Evolutionary conservation across 2,888 invertebrate species (phyloP).

Genomic region (Reticulitermes lucifugus): DNA sequence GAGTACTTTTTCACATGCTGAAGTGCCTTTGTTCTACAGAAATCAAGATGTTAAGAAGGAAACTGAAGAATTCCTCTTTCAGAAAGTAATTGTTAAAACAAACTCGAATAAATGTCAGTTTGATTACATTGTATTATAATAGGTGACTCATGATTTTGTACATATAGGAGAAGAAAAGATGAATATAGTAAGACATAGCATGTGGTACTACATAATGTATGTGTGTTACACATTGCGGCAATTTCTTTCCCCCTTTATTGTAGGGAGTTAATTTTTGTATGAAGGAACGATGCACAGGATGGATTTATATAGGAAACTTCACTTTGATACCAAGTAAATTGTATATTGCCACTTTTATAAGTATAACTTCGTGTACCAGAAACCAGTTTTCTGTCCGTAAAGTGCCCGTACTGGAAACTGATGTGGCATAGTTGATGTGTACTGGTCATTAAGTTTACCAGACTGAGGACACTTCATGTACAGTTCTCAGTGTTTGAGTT

Average conservation of each 20-base stretch:
- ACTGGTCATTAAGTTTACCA: no score
- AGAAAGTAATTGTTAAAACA: neutral
- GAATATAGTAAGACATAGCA: neutral
- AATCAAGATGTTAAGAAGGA: constrained; percentile 21
- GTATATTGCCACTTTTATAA: neutral
- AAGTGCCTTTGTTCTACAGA: constrained; percentile 51
- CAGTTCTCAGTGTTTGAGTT: no score
- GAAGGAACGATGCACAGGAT: constrained; percentile 7
- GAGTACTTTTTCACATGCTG: constrained; percentile 30
- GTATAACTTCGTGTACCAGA: neutral
- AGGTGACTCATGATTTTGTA: neutral
- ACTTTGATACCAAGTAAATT: neutral
- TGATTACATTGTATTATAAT: constrained; percentile 15
- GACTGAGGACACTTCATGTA: no score
- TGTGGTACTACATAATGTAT: neutral
- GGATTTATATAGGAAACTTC: neutral
- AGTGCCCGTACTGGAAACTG: no score
- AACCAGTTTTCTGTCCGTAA: no score
- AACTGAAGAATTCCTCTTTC: constrained; percentile 16
- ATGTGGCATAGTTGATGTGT: no score
- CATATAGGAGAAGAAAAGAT: constrained; percentile 11
- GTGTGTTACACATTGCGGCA: neutral
- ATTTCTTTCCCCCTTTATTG: neutral
- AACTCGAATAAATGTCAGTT: constrained; percentile 7
- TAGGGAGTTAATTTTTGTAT: neutral